phyloP scores from a whole-genome alignment of 2,797 vertebrate genomes.

The Lepilemur septentrionalis region DNA sequence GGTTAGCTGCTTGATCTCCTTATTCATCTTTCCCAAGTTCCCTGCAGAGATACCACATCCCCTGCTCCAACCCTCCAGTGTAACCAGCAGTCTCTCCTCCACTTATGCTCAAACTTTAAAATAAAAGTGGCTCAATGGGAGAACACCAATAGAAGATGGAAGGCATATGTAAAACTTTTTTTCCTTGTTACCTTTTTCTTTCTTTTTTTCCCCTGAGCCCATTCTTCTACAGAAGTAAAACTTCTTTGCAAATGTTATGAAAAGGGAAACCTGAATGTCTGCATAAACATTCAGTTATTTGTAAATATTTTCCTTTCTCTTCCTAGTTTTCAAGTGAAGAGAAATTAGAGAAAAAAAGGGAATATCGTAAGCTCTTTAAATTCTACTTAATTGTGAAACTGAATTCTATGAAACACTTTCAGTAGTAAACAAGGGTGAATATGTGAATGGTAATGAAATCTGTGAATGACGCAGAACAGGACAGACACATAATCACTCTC shows the following conservation, averaged over 20 bases:
- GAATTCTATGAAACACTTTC: not conserved
- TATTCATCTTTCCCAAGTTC: not conserved
- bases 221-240: not conserved
- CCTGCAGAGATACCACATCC: not conserved
- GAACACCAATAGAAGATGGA: not conserved
- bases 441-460: not conserved
- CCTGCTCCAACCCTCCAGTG: not conserved
- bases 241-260: not conserved
- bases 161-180: not conserved
- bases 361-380: not conserved
- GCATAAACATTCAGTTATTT: not conserved
- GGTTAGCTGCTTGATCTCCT: constrained; percentile 21
- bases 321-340: not conserved
- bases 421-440: not conserved
- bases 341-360: not conserved
- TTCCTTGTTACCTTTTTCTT: not conserved
- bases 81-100: not conserved
- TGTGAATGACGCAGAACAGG: not conserved
- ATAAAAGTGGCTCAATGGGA: not conserved
- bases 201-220: not conserved
- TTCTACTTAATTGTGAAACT: not conserved
- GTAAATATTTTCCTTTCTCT: not conserved
- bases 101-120: not conserved
- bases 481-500: not conserved
- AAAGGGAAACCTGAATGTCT: not conserved